Conservation (phyloP, 2,113 vertebrate genomes). For the Chloroceryle aenea region DNA sequence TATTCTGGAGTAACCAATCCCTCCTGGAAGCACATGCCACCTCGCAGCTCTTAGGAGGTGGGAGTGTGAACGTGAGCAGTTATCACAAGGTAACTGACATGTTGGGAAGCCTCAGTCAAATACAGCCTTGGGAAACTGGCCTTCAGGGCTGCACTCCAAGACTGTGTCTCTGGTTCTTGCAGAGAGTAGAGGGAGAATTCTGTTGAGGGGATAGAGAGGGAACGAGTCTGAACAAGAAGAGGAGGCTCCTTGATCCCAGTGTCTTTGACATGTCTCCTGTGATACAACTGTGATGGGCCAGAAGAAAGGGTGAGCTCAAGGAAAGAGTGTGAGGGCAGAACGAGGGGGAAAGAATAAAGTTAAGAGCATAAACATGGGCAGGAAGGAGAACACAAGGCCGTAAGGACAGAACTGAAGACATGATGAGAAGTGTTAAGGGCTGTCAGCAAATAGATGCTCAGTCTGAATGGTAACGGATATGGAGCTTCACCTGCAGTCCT, state of each 20-base stretch:
- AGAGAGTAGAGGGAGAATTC: not conserved
- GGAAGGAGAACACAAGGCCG: not conserved
- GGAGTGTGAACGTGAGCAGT: not conserved
- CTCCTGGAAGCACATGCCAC: not conserved
- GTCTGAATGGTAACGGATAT: not conserved
- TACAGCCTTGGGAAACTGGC: not conserved
- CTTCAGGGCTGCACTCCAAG: not conserved
- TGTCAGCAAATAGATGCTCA: not conserved
- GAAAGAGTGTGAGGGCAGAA: not conserved
- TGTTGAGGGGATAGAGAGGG: accelerated
- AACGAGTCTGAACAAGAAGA: accelerated
- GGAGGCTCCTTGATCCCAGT: not conserved
- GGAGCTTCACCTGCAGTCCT: not conserved
- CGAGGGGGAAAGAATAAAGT: not conserved
- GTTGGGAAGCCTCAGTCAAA: not conserved
- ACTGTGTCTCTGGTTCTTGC: not conserved
- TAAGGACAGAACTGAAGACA: not conserved
- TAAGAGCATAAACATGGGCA: not conserved
- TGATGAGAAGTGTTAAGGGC: not conserved
- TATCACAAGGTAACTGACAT: not conserved
- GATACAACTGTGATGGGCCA: not conserved
- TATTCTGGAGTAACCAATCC: not conserved
- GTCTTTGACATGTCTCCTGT: not conserved
- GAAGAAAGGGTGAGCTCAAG: not conserved
- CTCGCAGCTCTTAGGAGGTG: not conserved